phyloP scores from a whole-genome alignment of 2,888 invertebrate species.

The Chloromyia formosa region DNA sequence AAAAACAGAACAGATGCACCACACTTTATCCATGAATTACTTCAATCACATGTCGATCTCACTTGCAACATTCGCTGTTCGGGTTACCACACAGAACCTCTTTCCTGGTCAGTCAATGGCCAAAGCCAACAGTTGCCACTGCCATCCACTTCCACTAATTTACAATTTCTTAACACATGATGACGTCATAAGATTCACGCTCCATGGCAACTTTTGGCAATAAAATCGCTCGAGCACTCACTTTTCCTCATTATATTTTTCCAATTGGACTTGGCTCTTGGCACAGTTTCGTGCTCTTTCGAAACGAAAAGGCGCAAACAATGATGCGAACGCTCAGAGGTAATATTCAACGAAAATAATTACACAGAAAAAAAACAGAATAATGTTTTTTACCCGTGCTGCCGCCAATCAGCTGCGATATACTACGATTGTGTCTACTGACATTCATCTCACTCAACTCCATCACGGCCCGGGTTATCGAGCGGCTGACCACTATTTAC shows the following conservation, averaged over 20 bases:
- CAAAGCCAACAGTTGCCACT: not conserved
- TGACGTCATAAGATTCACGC: slow-evolving; percentile 29
- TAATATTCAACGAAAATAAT: not conserved
- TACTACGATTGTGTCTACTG: slow-evolving; percentile 62
- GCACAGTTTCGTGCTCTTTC: not conserved
- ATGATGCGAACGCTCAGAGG: not conserved
- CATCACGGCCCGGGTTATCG: slow-evolving; percentile 17
- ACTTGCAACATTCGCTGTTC: not conserved
- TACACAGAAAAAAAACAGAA: not conserved
- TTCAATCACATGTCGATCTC: not conserved
- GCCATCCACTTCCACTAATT: slow-evolving; percentile 10
- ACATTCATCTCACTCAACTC: slow-evolving; percentile 50
- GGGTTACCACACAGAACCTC: not conserved
- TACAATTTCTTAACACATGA: not conserved
- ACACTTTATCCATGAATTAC: no score
- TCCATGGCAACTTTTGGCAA: slow-evolving; percentile 22
- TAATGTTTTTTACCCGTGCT: slow-evolving; percentile 31
- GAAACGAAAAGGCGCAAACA: not conserved
- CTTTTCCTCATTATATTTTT: not conserved
- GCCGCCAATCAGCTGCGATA: slow-evolving; percentile 60
- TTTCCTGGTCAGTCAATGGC: not conserved
- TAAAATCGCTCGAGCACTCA: not conserved
- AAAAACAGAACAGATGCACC: no score
- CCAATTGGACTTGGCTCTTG: not conserved
- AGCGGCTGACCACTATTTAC: not conserved